Evolutionary conservation across 2,888 invertebrate genomes (phyloP), one percentile per base, ranked within the genome.

Genomic region (Plutella xylostella): DNA sequence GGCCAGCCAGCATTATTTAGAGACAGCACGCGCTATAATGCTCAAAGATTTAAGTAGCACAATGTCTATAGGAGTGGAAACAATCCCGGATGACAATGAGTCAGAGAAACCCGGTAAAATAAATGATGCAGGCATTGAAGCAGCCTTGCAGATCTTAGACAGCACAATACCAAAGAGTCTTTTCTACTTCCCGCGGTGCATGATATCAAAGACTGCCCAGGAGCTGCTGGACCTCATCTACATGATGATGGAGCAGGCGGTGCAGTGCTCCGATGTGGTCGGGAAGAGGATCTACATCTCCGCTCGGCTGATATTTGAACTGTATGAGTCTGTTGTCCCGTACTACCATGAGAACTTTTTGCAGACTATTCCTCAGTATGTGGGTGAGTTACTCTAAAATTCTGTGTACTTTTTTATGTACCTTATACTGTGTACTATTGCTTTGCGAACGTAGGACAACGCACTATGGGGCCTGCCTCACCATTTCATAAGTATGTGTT

Each of bases 361-460:
- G 46, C 88, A 91, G 61, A 92, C 90, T 1, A 91, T 96, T 60
- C 96, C 97, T 2, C 95, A 96, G 61, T 93, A 94, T 77, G 89
- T 92, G 55, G 92, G 92, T 92, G 63, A 79, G 85, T 65, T 12
- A 45, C 14, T 25, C n/a, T n/a, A n/a, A n/a, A n/a, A n/a, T n/a
- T n/a, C n/a, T n/a, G n/a, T n/a, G n/a, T n/a, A n/a, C n/a, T n/a
- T n/a, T n/a, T n/a, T n/a, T n/a, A n/a, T n/a, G n/a, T n/a, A n/a
- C n/a, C n/a, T n/a, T n/a, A n/a, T n/a, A n/a, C n/a, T n/a, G n/a
- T n/a, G n/a, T n/a, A n/a, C n/a, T n/a, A n/a, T n/a, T n/a, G n/a
- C n/a, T n/a, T n/a, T n/a, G n/a, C n/a, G n/a, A n/a, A n/a, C n/a
- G n/a, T n/a, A n/a, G n/a, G n/a, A n/a, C n/a, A n/a, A n/a, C n/a